Evolutionary conservation across 2,888 invertebrate species (phyloP), one percentile per base, ranked within the genome.

Genomic region (Argynnis bischoffii): DNA sequence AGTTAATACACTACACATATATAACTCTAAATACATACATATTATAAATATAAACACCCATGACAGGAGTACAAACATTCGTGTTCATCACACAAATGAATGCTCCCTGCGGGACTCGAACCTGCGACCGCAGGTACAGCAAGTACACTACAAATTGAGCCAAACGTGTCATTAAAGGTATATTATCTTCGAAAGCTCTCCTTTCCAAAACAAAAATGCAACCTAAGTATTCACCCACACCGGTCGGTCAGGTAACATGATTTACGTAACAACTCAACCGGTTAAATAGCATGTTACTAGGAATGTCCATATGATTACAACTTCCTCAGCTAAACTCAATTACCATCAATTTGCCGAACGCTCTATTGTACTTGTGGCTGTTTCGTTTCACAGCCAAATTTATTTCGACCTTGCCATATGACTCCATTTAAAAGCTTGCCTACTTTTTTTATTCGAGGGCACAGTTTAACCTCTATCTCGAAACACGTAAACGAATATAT

Each of bases 381-480:
- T 0, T 41, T 2, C 2, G 35, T 41, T 41, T 41, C 35, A 14
- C 16, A 18, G 16, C 14, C 26, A 48, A 16, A 41, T 55, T 50
- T 35, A 35, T 64, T 41, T 31, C 16, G 57, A 65, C 65, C 65
- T 65, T 53, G 65, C 65, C 57, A 53, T 31, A 31, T 18, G 41
- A 64, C 46, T 56, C n/a, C 47, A 21, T 57, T 59, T 26, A 57
- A 59, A 66, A 66, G 51, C 63, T 69, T 54, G 54, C 26, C 61
- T 53, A 54, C 26, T 5, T 47, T 48, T 59, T 51, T 66, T 46
- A 61, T 56, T 63, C 48, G 66, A 61, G 47, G 61, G 56, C 51
- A 53, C 21, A 50, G 31, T 48, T 6, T 64, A 13, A n/a, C 18
- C 18, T 55, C 41, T 21, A 16, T 13, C 35, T 13, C n/a, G 31